A percentile compares a stretch with the other conserved stretches of the same genome.
Evolutionary conservation across 2,888 invertebrate species (phyloP).

Genomic region (Pandemis corylana): DNA sequence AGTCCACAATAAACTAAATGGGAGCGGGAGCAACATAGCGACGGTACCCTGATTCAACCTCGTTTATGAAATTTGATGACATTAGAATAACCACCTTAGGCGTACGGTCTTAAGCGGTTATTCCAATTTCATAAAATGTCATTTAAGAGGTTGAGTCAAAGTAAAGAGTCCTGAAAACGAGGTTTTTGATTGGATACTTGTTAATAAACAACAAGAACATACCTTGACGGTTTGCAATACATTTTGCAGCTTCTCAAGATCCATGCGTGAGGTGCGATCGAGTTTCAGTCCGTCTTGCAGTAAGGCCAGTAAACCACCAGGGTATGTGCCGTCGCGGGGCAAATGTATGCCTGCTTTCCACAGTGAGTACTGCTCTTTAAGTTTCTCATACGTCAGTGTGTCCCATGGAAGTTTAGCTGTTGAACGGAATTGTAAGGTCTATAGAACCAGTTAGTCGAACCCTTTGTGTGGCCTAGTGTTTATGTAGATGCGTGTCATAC

Average conservation of each 20-base stretch:
- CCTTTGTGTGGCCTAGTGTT: no score
- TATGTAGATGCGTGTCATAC: not conserved
- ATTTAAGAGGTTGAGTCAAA: no score
- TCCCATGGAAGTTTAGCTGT: conserved; percentile 75
- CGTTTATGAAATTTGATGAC: no score
- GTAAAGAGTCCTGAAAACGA: no score
- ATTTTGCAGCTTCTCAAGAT: conserved; percentile 60
- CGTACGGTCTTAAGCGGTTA: no score
- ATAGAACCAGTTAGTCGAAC: no score
- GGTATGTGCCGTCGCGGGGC: conserved; percentile 73
- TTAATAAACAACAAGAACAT: conserved; percentile 14
- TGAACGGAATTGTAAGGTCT: not conserved
- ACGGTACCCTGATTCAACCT: no score
- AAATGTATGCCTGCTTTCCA: conserved; percentile 67
- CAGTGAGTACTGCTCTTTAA: conserved; percentile 69
- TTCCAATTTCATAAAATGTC: no score
- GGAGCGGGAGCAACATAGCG: no score
- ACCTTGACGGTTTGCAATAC: conserved; percentile 70
- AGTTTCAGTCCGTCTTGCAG: conserved; percentile 67
- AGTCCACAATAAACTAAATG: no score
- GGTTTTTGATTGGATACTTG: no score
- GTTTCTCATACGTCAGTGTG: conserved; percentile 63
- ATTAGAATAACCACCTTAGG: no score
- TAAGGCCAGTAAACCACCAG: conserved; percentile 68
- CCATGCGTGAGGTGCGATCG: conserved; percentile 58